These are phyloP conservation scores for Gila orcuttii DNA, from an alignment of 2,113 vertebrate species.

Conservation along the genomic window DNA sequence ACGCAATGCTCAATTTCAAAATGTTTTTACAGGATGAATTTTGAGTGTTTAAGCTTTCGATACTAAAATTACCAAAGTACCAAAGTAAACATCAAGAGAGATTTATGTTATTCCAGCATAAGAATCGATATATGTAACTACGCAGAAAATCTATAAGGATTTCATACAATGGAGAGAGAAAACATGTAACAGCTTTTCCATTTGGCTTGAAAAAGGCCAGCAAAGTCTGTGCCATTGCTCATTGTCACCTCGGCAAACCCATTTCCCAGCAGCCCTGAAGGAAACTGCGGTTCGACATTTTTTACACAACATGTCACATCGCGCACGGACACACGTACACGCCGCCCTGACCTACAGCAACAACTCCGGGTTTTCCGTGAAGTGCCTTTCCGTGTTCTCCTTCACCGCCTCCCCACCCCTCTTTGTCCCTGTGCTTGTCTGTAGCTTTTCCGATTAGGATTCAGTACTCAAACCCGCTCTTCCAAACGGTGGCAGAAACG, in stretches of 20 bases:
- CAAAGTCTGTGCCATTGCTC: constrained; percentile 42
- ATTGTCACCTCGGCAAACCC: constrained; percentile 32
- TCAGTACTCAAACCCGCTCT: constrained; percentile 45
- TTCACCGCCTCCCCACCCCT: constrained; percentile 19
- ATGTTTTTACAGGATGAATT: no score
- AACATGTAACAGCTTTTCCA: constrained; percentile 35
- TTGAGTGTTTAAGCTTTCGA: no score
- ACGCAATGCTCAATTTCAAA: no score
- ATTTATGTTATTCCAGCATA: constrained; percentile 1
- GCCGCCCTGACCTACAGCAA: constrained; percentile 48
- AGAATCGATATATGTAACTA: not conserved
- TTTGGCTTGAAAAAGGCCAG: constrained; percentile 25
- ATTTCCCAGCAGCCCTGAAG: constrained; percentile 30
- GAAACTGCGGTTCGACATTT: constrained; percentile 48
- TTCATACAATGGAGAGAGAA: constrained; percentile 31
- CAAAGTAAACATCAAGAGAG: not conserved
- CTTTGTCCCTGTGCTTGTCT: constrained; percentile 51
- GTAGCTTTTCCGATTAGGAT: constrained; percentile 44
- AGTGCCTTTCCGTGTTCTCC: constrained; percentile 38
- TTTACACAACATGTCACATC: constrained; percentile 46
- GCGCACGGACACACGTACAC: constrained; percentile 23
- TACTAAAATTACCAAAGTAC: no score
- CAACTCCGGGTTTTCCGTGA: not conserved
- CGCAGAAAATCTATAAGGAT: constrained; percentile 33
- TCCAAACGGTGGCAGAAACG: not conserved